Base-by-base conservation (phyloP, 53 echinoderm and acorn worm genomes). In the Pentamera pediparva region DNA sequence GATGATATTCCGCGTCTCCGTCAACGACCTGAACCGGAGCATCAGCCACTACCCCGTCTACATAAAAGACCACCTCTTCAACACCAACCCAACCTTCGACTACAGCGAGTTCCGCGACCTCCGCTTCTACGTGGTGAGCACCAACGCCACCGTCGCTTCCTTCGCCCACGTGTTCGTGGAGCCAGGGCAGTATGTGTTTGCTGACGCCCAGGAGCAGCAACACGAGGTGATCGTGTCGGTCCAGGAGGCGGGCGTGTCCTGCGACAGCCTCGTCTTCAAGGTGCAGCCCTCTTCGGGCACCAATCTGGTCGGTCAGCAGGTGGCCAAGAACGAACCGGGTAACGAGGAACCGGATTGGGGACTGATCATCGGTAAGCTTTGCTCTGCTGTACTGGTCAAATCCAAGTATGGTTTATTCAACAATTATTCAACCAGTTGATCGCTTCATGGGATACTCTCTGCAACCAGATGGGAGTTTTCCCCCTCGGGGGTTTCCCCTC, bases 281-380 rank as follows among this genome's bases (percentile, higher is more conserved):
- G 78, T 95, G 0, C 86, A 80, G 69, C 96, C 96, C 2, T 91
- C 96, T 1, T 64, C 77, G 0, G 59, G 80, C 1, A 39, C 75
- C 27, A 91, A 95, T 51, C 85, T 95, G 15, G 80, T 82, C 3
- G 45, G 41, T 25, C 85, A 82, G 52, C 76, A 86, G 28, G 79
- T 95, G 20, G 73, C 82, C 56, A 95, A 95, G 38, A 80, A 67
- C 20, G 85, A 88, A 13, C 82, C 88, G 0, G 35, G 61, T 40
- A 95, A 95, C 39, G 91, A 95, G 75, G 96, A 86, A 57, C 96
- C 96, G 4, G 96, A 95, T 63, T 95, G 96, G 96, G 96, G 91
- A 19, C 83, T 95, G 15, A 95, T 95, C 21, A 95, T 95, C 6
- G 96, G 96, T 95, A 55, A 88, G 39, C n/a, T 21, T n/a, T n/a